A percentile compares a stretch with the other conserved stretches of the same genome.
These are phyloP conservation scores for Lepeophtheirus salmonis DNA, from an alignment of 1,140 invertebrate species.

Conservation along the genomic window DNA sequence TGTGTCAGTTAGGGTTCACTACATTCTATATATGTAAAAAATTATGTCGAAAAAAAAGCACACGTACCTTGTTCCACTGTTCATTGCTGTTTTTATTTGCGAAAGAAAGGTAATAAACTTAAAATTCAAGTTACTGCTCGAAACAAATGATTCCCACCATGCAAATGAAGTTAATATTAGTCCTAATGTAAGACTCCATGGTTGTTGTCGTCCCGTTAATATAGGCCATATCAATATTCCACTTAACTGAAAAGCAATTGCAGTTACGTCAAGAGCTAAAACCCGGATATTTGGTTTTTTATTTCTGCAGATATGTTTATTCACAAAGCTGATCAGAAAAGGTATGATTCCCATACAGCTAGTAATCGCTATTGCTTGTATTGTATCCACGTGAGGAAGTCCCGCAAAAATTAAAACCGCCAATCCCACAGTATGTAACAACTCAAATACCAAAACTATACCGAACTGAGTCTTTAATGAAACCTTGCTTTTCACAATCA, in stretches of 20 bases:
- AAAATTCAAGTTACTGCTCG: slow-evolving; percentile 9
- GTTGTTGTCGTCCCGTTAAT: background rate
- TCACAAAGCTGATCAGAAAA: background rate
- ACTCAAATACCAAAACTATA: slow-evolving; percentile 56
- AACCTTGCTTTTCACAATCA: background rate
- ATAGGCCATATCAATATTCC: slow-evolving; percentile 8
- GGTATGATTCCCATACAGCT: slow-evolving; percentile 84
- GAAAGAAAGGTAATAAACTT: background rate
- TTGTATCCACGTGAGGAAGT: slow-evolving; percentile 69
- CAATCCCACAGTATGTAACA: slow-evolving; percentile 62
- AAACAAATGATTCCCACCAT: slow-evolving; percentile 36
- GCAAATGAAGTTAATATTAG: slow-evolving; percentile 32
- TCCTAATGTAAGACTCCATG: slow-evolving; percentile 30
- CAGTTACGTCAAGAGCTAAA: background rate
- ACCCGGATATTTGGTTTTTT: background rate
- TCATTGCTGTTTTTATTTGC: background rate
- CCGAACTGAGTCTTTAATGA: slow-evolving; percentile 36
- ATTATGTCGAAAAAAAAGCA: background rate
- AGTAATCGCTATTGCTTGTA: slow-evolving; percentile 77
- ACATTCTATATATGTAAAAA: background rate
- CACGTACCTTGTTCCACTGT: background rate
- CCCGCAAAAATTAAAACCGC: slow-evolving; percentile 63
- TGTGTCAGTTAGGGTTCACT: too few species aligned
- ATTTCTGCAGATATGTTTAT: background rate
- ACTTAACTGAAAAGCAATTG: background rate